Base-by-base conservation (phyloP, 2,113 vertebrate genomes). In the Saccopteryx bilineata region DNA sequence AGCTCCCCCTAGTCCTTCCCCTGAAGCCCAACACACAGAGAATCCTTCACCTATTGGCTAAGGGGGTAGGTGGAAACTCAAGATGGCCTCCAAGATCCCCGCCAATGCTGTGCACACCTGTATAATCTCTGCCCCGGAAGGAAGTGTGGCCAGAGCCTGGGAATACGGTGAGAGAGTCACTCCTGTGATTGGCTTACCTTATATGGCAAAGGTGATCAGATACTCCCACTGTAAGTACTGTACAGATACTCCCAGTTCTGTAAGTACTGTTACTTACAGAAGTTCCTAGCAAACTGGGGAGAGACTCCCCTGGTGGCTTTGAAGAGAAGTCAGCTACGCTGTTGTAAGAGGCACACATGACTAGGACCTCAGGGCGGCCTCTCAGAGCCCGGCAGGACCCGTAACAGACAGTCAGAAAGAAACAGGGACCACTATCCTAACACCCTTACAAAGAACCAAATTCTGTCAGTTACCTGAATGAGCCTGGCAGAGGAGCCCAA, bases 101-200 rank as follows among this genome's bases (percentile, higher is more conserved):
- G 9, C 28, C 28, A 2, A 31, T 14, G 3, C 21, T 6, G 28
- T 76, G 0, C 1, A 14, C 0, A 2, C 8, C 60, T 68, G 11
- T 12, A 60, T 24, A 46, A 52, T 7, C 18, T 65, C 39, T 8
- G 60, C 19, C 9, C 39, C 23, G n/a, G 52, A 46, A 23, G n/a
- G 52, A 46, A 23, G 6, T 33, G 50, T 75, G 39, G 39, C 5
- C 1, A 1, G 13, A 7, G 76, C 31, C 26, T n/a, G 46, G 61
- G 14, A 71, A 46, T 24, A 50, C 8, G 28, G 23, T 78, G 46
- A 46, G 54, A 65, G 18, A 56, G 61, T 76, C 91, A 74, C 24
- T 56, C 9, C 1, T 21, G 56, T 26, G 52, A 82, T 66, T 31
- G 54, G 11, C 9, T 63, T 9, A 50, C 12, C 3, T 39, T 23